A percentile compares a stretch with the other conserved stretches of the same genome.
phyloP scores from a whole-genome alignment of 2,113 vertebrate genomes.

The Morone chrysops region DNA sequence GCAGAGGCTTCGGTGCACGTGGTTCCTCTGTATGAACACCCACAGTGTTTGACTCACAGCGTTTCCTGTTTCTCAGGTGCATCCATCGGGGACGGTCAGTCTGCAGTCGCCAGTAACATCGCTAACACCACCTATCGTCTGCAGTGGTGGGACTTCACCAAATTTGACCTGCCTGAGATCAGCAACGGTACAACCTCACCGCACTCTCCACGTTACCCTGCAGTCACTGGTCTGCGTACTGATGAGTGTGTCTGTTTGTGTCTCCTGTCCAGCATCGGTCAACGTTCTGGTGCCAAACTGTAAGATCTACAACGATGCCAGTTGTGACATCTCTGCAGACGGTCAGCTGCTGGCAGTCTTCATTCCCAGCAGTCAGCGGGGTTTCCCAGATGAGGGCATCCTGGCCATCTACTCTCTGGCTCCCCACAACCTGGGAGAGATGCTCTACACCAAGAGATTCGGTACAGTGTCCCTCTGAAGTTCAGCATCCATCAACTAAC shows the following conservation, averaged over 20 bases:
- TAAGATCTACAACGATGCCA: constrained; percentile 99
- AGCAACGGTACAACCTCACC: constrained; percentile 90
- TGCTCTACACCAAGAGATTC: constrained; percentile 98
- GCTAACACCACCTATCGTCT: constrained; percentile 98
- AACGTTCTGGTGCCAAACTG: constrained; percentile 99
- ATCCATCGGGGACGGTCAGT: constrained; percentile 97
- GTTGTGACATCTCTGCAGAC: constrained; percentile 97
- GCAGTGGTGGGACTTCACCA: constrained; percentile 99
- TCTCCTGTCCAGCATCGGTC: constrained; percentile 86
- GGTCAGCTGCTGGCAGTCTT: constrained; percentile 98
- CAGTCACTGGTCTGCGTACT: background rate
- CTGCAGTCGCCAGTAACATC: constrained; percentile 98
- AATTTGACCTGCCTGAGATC: constrained; percentile 98
- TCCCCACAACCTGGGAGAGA: constrained; percentile 98
- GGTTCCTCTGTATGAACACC: too few relatives aligned
- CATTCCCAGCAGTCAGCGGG: constrained; percentile 97
- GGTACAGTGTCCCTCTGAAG: constrained; percentile 79
- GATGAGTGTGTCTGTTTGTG: too few relatives aligned
- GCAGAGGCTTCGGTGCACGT: background rate
- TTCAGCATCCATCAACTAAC: background rate
- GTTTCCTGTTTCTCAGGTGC: constrained; percentile 84
- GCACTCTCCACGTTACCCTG: background rate
- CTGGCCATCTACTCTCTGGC: constrained; percentile 97
- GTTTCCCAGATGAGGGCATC: constrained; percentile 97
- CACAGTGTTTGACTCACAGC: too few relatives aligned